A percentile compares a stretch with the other conserved stretches of the same genome.
These are phyloP conservation scores for Drosophila recens DNA, from an alignment of 2,888 invertebrate genomes.

Conservation along the genomic window DNA sequence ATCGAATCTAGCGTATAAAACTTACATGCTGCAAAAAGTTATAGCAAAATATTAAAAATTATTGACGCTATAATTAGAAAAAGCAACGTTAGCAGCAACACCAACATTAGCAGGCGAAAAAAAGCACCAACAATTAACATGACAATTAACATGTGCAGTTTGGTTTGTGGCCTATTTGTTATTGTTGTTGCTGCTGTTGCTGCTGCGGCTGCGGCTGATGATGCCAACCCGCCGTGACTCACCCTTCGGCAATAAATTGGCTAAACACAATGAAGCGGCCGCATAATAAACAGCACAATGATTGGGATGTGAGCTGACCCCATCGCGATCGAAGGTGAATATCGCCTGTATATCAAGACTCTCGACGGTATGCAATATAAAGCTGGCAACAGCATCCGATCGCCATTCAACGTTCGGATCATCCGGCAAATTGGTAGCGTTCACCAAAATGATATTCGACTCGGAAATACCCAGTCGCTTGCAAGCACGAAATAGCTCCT, in stretches of 20 bases:
- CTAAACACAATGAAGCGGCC: conserved; percentile 91
- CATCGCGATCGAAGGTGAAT: conserved; percentile 97
- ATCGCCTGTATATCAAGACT: conserved; percentile 92
- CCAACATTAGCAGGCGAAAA: conserved; percentile 9
- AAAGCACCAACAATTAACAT: conserved; percentile 57
- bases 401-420: conserved; percentile 92
- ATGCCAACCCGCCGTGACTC: conserved; percentile 83
- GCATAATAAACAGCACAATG: conserved; percentile 95
- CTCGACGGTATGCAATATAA: conserved; percentile 89
- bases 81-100: conserved; percentile 34
- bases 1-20: conserved; percentile 94
- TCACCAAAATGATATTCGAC: conserved; percentile 90
- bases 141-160: conserved; percentile 76
- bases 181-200: conserved; percentile 27
- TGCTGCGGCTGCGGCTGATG: conserved; percentile 12
- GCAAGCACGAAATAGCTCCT: conserved; percentile 94
- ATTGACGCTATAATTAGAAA: conserved; percentile 49
- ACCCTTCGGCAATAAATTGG: conserved; percentile 91
- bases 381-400: conserved; percentile 87
- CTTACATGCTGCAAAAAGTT: conserved; percentile 89
- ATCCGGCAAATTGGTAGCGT: conserved; percentile 91
- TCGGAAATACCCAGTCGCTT: conserved; percentile 91
- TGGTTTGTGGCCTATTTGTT: conserved; percentile 31
- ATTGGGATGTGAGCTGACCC: conserved; percentile 96
- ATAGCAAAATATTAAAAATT: conserved; percentile 43